A percentile compares a stretch with the other conserved stretches of the same genome.
Evolutionary conservation across 2,797 vertebrate genomes (phyloP).

Genomic region (Pangasius krempfi): DNA sequence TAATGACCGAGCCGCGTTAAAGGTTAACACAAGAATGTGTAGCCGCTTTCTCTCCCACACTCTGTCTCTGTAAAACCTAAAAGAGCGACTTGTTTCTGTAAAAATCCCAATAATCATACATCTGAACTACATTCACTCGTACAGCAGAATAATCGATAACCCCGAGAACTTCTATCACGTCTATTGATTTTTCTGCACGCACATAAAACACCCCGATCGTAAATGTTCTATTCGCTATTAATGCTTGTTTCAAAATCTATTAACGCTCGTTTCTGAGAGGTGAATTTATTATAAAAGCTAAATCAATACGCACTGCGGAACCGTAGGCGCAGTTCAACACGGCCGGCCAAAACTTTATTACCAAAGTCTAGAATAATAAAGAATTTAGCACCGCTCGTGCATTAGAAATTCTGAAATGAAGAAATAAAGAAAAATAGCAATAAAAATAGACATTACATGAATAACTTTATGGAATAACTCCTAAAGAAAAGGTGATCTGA

Average conservation of each 20-base stretch:
- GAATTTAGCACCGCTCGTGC: neutral
- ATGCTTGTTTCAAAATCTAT: conserved; percentile 59
- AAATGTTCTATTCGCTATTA: conserved; percentile 60
- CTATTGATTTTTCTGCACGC: conserved; percentile 48
- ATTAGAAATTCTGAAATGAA: neutral
- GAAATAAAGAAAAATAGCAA: neutral
- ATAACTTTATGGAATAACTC: neutral
- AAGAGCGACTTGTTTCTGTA: neutral
- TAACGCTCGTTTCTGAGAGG: conserved; percentile 53
- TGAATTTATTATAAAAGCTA: conserved; percentile 54
- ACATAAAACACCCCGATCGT: conserved; percentile 47
- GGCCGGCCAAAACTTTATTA: neutral
- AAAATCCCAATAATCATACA: neutral
- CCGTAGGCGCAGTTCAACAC: neutral
- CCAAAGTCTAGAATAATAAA: neutral
- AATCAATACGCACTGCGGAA: conserved; percentile 45
- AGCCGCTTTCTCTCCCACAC: conserved; percentile 3
- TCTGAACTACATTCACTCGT: neutral
- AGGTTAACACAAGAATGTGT: conserved; percentile 42
- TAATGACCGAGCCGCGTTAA: conserved; percentile 36
- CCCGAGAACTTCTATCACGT: conserved; percentile 18
- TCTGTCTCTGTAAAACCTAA: neutral
- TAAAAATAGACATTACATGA: neutral
- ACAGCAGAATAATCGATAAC: conserved; percentile 48
- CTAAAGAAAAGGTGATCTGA: neutral